phyloP scores from a whole-genome alignment of 2,888 invertebrate species.

The Caenorhabditis sp. region DNA sequence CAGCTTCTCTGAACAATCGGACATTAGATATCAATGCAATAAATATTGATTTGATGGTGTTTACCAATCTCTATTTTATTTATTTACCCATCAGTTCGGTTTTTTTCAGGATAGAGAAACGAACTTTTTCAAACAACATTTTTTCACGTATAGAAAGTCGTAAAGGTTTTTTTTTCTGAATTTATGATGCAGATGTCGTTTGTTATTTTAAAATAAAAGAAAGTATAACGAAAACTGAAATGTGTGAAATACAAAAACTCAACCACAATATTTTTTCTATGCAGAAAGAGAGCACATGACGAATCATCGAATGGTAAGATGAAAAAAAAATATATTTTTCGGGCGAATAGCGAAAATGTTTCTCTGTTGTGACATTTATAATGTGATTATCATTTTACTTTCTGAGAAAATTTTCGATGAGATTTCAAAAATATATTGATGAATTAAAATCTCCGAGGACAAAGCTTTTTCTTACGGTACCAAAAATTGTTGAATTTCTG shows the following conservation, averaged over 20 bases:
- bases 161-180: neutral
- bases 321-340: neutral
- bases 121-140: neutral
- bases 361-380: neutral
- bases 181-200: neutral
- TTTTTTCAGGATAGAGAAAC: neutral
- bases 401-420: neutral
- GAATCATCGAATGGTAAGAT: neutral
- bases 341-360: neutral
- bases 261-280: neutral
- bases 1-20: slow-evolving; percentile 45
- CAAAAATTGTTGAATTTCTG: too few relatives aligned
- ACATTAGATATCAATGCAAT: neutral
- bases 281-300: too few relatives aligned
- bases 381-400: neutral
- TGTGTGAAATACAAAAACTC: neutral
- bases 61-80: neutral
- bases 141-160: too few relatives aligned
- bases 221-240: neutral
- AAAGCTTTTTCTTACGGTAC: too few relatives aligned
- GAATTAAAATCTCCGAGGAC: too few relatives aligned
- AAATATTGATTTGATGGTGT: neutral
- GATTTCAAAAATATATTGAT: neutral
- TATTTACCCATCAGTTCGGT: neutral
- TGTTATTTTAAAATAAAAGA: neutral